A percentile compares a stretch with the other conserved stretches of the same genome.
These are phyloP conservation scores for Diarsia rubi DNA, from an alignment of 2,888 invertebrate genomes.

Conservation along the genomic window DNA sequence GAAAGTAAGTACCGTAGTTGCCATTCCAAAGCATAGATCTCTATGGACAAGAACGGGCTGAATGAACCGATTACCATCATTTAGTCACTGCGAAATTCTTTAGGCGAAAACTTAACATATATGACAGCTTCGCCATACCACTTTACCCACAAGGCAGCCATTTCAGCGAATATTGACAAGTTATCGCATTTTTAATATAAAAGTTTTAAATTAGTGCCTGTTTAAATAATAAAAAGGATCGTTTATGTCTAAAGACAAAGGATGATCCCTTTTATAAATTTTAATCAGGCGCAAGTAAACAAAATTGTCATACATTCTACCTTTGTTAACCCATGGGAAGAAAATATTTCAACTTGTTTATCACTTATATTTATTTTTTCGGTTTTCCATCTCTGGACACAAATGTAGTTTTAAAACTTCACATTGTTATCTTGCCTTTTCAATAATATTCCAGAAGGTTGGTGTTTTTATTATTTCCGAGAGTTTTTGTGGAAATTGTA, in stretches of 20 bases:
- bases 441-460: background rate
- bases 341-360: background rate
- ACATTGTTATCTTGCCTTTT: background rate
- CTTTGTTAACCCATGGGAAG: background rate
- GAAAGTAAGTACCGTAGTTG: no score
- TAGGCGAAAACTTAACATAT: background rate
- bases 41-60: no score
- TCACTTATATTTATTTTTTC: background rate
- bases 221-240: no score
- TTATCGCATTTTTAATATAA: background rate
- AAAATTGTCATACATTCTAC: background rate
- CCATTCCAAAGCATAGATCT: no score
- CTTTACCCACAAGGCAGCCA: background rate
- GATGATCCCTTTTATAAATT: background rate
- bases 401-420: background rate
- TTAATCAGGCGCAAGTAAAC: background rate
- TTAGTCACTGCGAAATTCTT: background rate
- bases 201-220: background rate
- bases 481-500: no score
- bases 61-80: background rate
- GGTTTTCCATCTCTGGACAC: background rate
- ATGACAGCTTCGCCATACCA: background rate
- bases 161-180: background rate
- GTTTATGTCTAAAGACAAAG: background rate
- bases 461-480: background rate